A percentile compares a stretch with the other conserved stretches of the same genome.
phyloP scores from a whole-genome alignment of 2,113 vertebrate genomes.

The Syngnathus typhle region DNA sequence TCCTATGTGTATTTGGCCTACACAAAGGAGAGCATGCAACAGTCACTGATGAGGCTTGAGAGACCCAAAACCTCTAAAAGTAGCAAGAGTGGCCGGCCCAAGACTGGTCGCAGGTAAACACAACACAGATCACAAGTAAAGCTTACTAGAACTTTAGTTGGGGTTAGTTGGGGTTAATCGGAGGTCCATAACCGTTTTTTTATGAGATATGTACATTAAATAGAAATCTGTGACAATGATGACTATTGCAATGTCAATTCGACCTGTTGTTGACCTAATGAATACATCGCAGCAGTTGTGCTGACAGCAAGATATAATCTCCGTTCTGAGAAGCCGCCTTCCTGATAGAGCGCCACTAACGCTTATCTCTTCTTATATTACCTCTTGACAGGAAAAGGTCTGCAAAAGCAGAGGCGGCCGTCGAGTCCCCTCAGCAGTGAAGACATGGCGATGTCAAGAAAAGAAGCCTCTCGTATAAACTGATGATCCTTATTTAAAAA shows the following conservation, averaged over 20 bases:
- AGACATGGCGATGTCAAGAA: background rate
- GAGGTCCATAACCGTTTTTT: no score
- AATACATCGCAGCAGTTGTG: background rate
- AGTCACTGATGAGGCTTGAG: slow-evolving; percentile 92
- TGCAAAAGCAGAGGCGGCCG: slow-evolving; percentile 83
- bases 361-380: slow-evolving; percentile 20
- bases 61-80: slow-evolving; percentile 90
- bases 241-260: no score
- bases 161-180: background rate
- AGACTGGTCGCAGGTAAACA: slow-evolving; percentile 85
- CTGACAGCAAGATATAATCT: slow-evolving; percentile 5
- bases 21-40: slow-evolving; percentile 92
- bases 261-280: background rate
- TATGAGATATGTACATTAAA: no score
- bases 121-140: background rate
- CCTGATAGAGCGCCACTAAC: slow-evolving; percentile 28
- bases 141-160: background rate
- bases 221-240: no score
- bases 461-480: slow-evolving; percentile 2
- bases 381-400: slow-evolving; percentile 85
- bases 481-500: slow-evolving; percentile 29
- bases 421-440: slow-evolving; percentile 93
- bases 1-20: slow-evolving; percentile 94
- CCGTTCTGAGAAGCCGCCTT: slow-evolving; percentile 48
- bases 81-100: slow-evolving; percentile 81